Base-by-base conservation (phyloP, 2,113 vertebrate species). In the Notothenia coriiceps region DNA sequence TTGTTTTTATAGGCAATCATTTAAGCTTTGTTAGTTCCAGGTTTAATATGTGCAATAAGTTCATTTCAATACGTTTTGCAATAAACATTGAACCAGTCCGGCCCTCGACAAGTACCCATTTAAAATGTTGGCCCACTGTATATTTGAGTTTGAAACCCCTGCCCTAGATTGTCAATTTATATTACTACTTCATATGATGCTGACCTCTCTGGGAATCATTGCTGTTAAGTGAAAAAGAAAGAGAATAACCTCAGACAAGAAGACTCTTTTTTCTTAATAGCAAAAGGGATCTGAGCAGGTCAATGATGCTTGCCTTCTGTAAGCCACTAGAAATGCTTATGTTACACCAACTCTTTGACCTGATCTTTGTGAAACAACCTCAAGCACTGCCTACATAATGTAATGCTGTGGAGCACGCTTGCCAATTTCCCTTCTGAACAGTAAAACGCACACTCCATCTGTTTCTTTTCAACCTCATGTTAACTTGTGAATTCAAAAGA, bases 381-480 rank as follows among this genome's bases (percentile, higher is more conserved):
- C 62, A 68, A 81, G 64, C 63, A 57, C 49, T 4, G n/a, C 56
- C 74, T 25, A 78, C 70, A 63, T 47, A 78, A 74, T 55, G 70
- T 49, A 78, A 83, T 18, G 70, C 81, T 71, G 29, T 29, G 17
- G 2, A 77, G 65, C 7, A 55, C 66, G 46, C 70, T 10, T 10
- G 49, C 50, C 85, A 86, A 90, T 88, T 90, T 91, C 81, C 78
- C 88, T n/a, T 76, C 83, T 61, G 83, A 91, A 62, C 44, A 51
- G 25, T 20, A 80, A 86, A 70, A 78, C 50, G 35, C 49, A 20
- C 8, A 17, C 64, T 56, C 55, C 4, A 11, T 33, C 57, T 22
- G 29, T 56, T 56, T 81, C 65, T 57, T 55, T 70, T 43, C 64
- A 74, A 72, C 25, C 64, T 64, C 17, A 5, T 55, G 52, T 70